Percentiles rank a stretch among this genome's conserved stretches.
These are phyloP conservation scores for Oophaga pumilio DNA, from an alignment of 2,113 vertebrate genomes.

Conservation along the genomic window DNA sequence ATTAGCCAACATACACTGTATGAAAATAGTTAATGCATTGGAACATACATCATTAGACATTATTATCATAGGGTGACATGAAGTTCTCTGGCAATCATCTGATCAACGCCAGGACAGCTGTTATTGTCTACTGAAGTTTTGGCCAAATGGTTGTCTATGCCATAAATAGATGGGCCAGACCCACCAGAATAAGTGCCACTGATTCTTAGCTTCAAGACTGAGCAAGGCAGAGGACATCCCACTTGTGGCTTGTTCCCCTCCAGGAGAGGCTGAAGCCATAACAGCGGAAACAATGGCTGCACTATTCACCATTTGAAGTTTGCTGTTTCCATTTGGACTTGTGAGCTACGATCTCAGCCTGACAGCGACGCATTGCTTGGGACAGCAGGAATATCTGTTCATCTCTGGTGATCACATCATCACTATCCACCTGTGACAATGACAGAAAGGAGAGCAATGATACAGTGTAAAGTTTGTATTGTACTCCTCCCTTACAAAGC, in stretches of 20 bases:
- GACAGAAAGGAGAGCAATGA: background rate
- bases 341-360: slow-evolving; percentile 75
- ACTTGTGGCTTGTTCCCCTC: background rate
- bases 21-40: background rate
- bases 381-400: slow-evolving; percentile 89
- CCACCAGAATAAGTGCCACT: background rate
- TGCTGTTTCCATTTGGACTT: slow-evolving; percentile 73
- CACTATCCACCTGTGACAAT: slow-evolving; percentile 78
- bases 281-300: background rate
- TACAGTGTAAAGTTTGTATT: too few relatives aligned
- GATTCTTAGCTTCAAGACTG: background rate
- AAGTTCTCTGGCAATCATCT: too few relatives aligned
- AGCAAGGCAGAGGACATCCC: background rate
- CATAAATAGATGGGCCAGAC: background rate
- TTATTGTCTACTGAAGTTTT: background rate
- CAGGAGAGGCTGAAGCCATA: background rate
- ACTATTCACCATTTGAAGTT: slow-evolving; percentile 1
- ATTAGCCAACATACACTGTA: background rate
- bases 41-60: background rate
- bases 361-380: slow-evolving; percentile 80
- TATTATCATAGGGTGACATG: too few relatives aligned
- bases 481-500: too few relatives aligned
- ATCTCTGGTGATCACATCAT: slow-evolving; percentile 87
- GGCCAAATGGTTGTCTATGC: background rate
- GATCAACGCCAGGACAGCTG: too few relatives aligned